Evolutionary conservation across 2,113 vertebrate genomes (phyloP).

Genomic region (Eretmochelys imbricata): DNA sequence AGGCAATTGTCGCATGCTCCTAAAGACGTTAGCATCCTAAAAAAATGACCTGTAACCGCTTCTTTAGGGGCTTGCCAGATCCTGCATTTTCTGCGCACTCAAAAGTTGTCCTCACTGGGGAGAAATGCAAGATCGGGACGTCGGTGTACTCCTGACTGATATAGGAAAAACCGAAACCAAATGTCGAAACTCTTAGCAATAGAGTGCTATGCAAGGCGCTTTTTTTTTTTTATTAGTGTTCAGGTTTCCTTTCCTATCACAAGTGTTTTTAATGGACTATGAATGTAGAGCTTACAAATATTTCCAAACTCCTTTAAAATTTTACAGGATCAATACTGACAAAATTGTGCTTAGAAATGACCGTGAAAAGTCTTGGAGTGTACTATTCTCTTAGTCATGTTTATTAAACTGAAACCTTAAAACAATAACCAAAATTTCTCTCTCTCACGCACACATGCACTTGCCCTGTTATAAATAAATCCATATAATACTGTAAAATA

Average conservation of each 20-base stretch:
- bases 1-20: neutral
- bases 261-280: neutral
- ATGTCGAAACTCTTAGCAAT: neutral
- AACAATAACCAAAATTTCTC: neutral
- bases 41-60: neutral
- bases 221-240: fast-evolving
- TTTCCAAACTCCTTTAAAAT: neutral
- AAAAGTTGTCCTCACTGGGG: fast-evolving
- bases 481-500: neutral
- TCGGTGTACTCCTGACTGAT: fast-evolving
- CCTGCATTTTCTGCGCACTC: fast-evolving
- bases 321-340: neutral
- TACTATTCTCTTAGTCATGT: too few species aligned
- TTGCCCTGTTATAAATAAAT: neutral
- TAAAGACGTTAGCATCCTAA: neutral
- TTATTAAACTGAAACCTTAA: neutral
- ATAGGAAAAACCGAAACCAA: neutral
- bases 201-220: fast-evolving
- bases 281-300: neutral
- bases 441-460: neutral
- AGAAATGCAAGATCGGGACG: neutral
- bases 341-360: neutral
- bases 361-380: neutral
- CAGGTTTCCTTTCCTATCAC: neutral
- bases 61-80: neutral